Evolutionary conservation across 2,113 vertebrate genomes (phyloP).

Genomic region (Chinchilla lanigera): DNA sequence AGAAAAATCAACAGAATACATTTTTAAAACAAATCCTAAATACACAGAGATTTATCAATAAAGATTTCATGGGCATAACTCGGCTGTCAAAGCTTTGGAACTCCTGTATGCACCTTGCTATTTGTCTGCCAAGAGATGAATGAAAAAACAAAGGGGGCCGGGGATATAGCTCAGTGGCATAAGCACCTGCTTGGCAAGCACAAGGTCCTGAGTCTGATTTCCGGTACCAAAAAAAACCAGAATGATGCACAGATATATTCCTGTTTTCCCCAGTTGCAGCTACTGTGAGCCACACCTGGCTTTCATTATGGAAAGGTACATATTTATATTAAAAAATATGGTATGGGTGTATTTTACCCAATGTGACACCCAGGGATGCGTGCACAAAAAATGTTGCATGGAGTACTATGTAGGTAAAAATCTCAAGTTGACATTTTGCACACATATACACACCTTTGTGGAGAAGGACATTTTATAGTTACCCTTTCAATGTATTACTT

Average conservation of each 20-base stretch:
- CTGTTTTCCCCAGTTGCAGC: neutral
- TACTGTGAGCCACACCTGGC: neutral
- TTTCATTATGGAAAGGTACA: neutral
- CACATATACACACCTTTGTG: neutral
- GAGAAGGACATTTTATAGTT: too few species aligned
- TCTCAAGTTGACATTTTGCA: neutral
- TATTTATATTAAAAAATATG: neutral
- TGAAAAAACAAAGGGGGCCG: too few species aligned
- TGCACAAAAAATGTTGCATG: neutral
- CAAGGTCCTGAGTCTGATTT: too few species aligned
- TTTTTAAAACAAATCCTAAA: neutral
- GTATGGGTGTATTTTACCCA: neutral
- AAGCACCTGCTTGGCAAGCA: too few species aligned
- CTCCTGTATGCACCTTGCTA: neutral
- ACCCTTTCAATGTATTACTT: too few species aligned
- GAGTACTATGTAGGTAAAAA: neutral
- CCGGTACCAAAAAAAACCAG: too few species aligned
- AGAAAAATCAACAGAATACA: neutral
- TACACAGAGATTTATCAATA: neutral
- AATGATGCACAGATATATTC: neutral
- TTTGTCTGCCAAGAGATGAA: neutral
- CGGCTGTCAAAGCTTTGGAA: neutral
- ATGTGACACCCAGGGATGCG: neutral
- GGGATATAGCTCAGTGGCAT: too few species aligned
- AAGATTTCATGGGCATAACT: neutral